Evolutionary conservation across 1,140 invertebrate genomes (phyloP), one percentile per base, ranked within the genome.

Genomic region (Heliothis virescens): DNA sequence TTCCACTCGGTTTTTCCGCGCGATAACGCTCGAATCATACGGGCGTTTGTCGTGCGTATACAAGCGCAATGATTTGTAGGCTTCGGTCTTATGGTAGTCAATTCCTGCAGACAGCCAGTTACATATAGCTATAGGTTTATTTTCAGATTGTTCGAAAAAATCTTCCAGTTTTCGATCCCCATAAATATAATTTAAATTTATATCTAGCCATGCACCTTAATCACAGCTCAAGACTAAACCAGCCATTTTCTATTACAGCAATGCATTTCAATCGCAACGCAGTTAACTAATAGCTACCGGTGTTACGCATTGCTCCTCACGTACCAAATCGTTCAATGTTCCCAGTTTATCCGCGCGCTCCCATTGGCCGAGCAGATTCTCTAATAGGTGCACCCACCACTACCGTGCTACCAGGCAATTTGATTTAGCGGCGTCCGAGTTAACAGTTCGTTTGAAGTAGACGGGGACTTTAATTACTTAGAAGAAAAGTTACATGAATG

Each of bases 231-330:
- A 18, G n/a, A 12, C 16, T 48, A 67, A 67, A 67, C 41, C 41
- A 48, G 41, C 63, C n/a, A 67, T 48, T 67, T 67, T 41, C 63
- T 48, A 65, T 13, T 48, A 18, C 60, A 63, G 60, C 41, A 67
- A 13, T 18, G 16, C 47, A 67, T 67, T 67, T 18, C 34, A 48
- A 48, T 67, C n/a, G 41, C 63, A 29, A 63, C 34, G 13, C 60
- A n/a, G 63, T 50, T 67, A 67, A 67, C 63, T 67, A 67, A 67
- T 48, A 67, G 63, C 63, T 48, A 11, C 63, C 41, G 41, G 55
- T 21, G 63, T 67, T 67, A 67, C 63, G 63, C 63, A 16, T 21
- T 48, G 18, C 63, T 67, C 63, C 63, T 67, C 63, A 12, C 63
- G 48, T 41, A 16, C 18, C 11, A 21, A 21, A 60, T 26, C 13